phyloP scores from a whole-genome alignment of 2,888 invertebrate species.

The Seira sanloemensis region DNA sequence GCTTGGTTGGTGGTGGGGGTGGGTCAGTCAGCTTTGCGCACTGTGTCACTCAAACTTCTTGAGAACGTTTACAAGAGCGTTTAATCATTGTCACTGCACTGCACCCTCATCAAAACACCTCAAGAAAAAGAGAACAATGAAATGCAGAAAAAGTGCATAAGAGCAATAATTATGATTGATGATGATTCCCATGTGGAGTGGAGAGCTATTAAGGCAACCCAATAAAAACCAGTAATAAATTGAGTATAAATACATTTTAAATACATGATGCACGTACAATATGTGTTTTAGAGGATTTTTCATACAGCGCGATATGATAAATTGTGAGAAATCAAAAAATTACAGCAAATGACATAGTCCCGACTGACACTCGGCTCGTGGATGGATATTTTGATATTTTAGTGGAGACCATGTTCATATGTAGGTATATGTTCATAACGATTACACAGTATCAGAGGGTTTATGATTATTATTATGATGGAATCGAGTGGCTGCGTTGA shows the following conservation, averaged over 20 bases:
- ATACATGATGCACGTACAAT: neutral
- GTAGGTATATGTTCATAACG: too few relatives aligned
- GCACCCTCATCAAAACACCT: neutral
- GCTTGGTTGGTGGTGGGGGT: neutral
- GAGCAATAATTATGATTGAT: neutral
- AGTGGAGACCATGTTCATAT: neutral
- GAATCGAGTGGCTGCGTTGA: conserved; percentile 17
- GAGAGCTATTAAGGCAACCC: neutral
- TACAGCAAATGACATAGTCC: neutral
- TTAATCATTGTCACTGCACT: neutral
- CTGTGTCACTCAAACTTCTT: neutral
- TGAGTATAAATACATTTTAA: neutral
- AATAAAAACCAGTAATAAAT: neutral
- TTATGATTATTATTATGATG: too few relatives aligned
- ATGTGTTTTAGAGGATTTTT: too few relatives aligned
- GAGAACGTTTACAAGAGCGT: neutral
- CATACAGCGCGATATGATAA: conserved; percentile 18
- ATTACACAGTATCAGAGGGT: too few relatives aligned
- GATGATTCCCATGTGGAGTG: neutral
- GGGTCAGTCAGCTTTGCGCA: neutral
- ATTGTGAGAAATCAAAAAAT: conserved; percentile 52
- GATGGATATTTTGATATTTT: neutral
- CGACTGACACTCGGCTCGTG: conserved; percentile 18
- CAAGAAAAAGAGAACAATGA: neutral
- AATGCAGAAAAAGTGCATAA: conserved; percentile 2